phyloP scores from a whole-genome alignment of 1,140 invertebrate genomes.

The Lasaia peninsularis region DNA sequence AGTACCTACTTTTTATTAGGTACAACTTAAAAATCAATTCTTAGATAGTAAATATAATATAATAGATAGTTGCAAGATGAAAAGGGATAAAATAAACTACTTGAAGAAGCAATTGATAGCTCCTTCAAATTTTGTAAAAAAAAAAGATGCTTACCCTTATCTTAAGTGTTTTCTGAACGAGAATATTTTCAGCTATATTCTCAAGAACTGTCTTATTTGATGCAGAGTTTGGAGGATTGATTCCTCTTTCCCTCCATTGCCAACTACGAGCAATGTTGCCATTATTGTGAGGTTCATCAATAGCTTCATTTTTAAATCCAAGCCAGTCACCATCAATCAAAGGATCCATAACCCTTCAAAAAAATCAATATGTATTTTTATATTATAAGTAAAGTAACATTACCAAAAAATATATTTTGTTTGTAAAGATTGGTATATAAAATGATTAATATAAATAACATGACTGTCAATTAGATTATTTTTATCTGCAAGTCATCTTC shows the following conservation, averaged over 20 bases:
- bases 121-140: neutral
- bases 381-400: no score
- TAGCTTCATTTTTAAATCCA: constrained; percentile 51
- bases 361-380: no score
- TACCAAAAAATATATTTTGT: no score
- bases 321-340: constrained; percentile 60
- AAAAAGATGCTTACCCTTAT: constrained; percentile 48
- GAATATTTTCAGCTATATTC: constrained; percentile 65
- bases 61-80: no score
- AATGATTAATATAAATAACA: no score
- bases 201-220: constrained; percentile 63
- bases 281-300: constrained; percentile 47
- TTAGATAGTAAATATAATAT: no score
- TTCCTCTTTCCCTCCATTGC: constrained; percentile 61
- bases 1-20: no score
- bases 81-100: neutral
- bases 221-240: constrained; percentile 46
- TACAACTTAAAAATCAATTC: no score
- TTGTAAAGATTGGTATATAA: no score
- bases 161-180: constrained; percentile 62
- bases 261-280: constrained; percentile 61
- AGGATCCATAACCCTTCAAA: constrained; percentile 58
- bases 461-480: no score
- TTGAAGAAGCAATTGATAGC: neutral
- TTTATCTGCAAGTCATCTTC: neutral